Conservation (phyloP, 2,113 vertebrate genomes). For the Cacatua alba region DNA sequence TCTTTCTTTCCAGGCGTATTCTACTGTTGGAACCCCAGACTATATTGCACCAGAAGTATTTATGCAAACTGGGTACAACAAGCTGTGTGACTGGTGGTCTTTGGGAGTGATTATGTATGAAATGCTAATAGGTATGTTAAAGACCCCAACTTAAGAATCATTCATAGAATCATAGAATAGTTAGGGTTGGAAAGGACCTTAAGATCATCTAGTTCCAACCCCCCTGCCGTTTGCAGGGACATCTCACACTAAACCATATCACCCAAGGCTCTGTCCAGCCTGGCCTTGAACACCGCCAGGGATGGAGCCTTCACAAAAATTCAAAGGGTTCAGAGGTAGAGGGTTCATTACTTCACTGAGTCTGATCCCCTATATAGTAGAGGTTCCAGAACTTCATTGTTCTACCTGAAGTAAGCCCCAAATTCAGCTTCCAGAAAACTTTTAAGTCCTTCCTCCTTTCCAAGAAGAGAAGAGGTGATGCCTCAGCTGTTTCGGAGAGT, state of each 20-base stretch:
- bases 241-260: too few species aligned
- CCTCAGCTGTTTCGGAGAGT: not conserved
- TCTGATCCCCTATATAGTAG: not conserved
- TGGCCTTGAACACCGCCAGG: too few species aligned
- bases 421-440: not conserved
- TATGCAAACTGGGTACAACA: slow-evolving; percentile 98
- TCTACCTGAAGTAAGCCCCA: not conserved
- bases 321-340: not conserved
- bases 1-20: slow-evolving; percentile 86
- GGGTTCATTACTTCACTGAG: not conserved
- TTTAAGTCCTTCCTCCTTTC: not conserved
- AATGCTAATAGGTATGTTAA: slow-evolving; percentile 92
- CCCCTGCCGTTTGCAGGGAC: too few species aligned
- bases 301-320: too few species aligned
- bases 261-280: too few species aligned
- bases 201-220: too few species aligned
- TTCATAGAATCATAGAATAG: not conserved
- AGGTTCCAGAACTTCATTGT: not conserved
- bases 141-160: not conserved
- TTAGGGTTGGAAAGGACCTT: too few species aligned
- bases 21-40: slow-evolving; percentile 95
- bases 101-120: slow-evolving; percentile 98
- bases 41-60: slow-evolving; percentile 98
- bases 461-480: not conserved
- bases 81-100: slow-evolving; percentile 98